These are phyloP conservation scores for Emydocephalus ijimae DNA, from an alignment of 2,113 vertebrate species.

Conservation along the genomic window DNA sequence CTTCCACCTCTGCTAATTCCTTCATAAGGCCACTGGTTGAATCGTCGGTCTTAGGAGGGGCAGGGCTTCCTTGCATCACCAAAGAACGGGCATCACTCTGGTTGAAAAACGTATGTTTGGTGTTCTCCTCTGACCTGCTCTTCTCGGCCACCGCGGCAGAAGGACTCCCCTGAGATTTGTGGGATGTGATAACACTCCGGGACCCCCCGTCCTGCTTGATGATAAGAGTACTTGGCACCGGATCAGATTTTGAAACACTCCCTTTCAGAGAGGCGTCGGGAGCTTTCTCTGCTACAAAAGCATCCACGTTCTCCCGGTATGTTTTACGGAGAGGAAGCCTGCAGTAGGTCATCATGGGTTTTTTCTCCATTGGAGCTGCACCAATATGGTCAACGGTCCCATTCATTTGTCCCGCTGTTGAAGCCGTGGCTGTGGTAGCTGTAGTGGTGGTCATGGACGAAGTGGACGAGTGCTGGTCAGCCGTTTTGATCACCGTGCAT, in stretches of 20 bases:
- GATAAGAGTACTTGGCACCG: background rate
- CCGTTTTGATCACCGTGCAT: conserved; percentile 26
- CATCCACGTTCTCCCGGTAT: conserved; percentile 80
- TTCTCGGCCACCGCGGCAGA: background rate
- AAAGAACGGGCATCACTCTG: conserved; percentile 25
- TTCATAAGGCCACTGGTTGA: conserved; percentile 66
- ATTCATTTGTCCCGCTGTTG: conserved; percentile 76
- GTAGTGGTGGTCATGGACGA: conserved; percentile 46
- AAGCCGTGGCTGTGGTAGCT: conserved; percentile 36
- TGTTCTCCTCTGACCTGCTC: conserved; percentile 24
- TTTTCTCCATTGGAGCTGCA: conserved; percentile 59
- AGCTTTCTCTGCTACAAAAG: conserved; percentile 16
- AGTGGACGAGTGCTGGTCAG: conserved; percentile 38
- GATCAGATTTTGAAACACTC: background rate
- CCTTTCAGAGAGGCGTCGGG: background rate
- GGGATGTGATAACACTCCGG: conserved; percentile 34
- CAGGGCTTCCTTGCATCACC: conserved; percentile 22
- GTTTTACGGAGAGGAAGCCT: conserved; percentile 88
- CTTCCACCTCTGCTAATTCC: conserved; percentile 78
- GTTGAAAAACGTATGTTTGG: conserved; percentile 30
- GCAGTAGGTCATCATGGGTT: conserved; percentile 69
- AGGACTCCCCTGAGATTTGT: conserved; percentile 25
- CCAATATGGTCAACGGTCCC: conserved; percentile 79
- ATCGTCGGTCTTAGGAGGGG: conserved; percentile 51
- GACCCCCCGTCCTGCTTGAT: conserved; percentile 58